Evolutionary conservation across 2,113 vertebrate species (phyloP).

Genomic region (Tupaia tana): DNA sequence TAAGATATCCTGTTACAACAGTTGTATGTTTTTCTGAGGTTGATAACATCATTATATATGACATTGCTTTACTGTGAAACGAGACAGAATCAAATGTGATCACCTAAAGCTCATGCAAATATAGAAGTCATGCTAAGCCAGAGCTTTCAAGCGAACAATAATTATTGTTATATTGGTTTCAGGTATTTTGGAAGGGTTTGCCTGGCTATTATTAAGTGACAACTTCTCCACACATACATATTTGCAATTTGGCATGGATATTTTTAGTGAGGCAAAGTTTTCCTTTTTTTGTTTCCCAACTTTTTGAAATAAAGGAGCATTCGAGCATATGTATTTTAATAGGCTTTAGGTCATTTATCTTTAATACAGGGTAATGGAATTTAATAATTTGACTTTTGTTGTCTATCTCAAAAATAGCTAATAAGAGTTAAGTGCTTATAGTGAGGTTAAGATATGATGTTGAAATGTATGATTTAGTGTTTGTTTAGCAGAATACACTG

Average conservation of each 20-base stretch:
- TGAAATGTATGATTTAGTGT: background rate
- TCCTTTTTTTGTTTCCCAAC: conserved; percentile 12
- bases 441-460: background rate
- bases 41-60: conserved; percentile 68
- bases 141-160: conserved; percentile 60
- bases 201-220: conserved; percentile 65
- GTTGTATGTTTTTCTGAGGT: conserved; percentile 43
- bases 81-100: conserved; percentile 58
- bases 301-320: conserved; percentile 63
- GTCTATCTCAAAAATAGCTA: conserved; percentile 58
- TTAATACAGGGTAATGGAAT: conserved; percentile 58
- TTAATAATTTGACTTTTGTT: conserved; percentile 39
- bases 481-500: conserved; percentile 12
- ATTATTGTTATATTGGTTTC: conserved; percentile 65
- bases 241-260: conserved; percentile 50
- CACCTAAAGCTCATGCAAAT: background rate
- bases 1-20: conserved; percentile 60
- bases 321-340: conserved; percentile 65
- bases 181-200: conserved; percentile 60
- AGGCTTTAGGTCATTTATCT: conserved; percentile 50
- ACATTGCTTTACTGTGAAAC: conserved; percentile 53
- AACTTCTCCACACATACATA: background rate
- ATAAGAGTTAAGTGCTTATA: conserved; percentile 32
- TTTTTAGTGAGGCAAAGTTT: conserved; percentile 74
- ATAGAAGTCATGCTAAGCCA: conserved; percentile 36